phyloP scores from a whole-genome alignment of 2,888 invertebrate species.

The Noctuana brunneofusca region DNA sequence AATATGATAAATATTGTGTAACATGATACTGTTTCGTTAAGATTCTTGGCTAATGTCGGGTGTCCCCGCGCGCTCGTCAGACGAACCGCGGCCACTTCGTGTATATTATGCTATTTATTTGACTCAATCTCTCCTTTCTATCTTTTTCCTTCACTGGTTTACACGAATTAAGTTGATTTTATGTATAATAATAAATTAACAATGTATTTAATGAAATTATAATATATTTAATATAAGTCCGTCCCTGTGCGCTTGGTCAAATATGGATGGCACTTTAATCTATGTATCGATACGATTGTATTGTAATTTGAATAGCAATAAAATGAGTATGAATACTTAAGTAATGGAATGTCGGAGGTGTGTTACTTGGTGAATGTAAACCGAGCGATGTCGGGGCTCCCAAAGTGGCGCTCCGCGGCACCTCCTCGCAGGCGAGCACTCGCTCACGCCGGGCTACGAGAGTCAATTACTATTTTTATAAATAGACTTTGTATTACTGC shows the following conservation, averaged over 20 bases:
- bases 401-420: constrained; percentile 58
- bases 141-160: constrained; percentile 23
- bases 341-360: background rate
- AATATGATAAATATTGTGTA: too few species aligned
- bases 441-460: constrained; percentile 52
- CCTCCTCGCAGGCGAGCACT: constrained; percentile 36
- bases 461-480: constrained; percentile 81
- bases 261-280: constrained; percentile 4
- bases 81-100: constrained; percentile 34
- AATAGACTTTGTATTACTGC: constrained; percentile 67
- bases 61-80: constrained; percentile 19
- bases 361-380: constrained; percentile 28
- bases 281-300: background rate
- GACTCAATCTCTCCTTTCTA: constrained; percentile 41
- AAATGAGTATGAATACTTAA: background rate
- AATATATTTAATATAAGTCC: constrained; percentile 13
- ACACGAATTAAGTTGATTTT: constrained; percentile 23
- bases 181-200: constrained; percentile 6
- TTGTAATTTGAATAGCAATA: background rate
- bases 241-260: constrained; percentile 13
- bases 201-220: constrained; percentile 2
- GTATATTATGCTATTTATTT: constrained; percentile 51
- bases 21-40: background rate
- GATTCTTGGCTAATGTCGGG: background rate
- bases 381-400: constrained; percentile 16